Evolutionary conservation across 2,797 vertebrate genomes (phyloP), one percentile per base, ranked within the genome.

Genomic region (Bradypodion ventrale): DNA sequence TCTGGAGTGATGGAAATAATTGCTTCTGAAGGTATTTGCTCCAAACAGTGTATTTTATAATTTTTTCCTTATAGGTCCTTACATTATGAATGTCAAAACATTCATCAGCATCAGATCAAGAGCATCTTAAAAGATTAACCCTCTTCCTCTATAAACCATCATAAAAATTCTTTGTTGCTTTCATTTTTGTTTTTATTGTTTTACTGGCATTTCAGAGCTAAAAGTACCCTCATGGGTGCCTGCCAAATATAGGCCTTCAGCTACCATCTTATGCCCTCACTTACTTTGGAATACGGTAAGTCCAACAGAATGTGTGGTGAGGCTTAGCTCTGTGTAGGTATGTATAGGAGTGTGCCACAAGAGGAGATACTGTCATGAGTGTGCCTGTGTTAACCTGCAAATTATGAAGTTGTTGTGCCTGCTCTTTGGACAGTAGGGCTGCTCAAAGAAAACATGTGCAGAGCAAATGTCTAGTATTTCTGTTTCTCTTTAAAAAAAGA

Each of bases 1-100:
- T 87, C 90, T 85, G 78, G 80, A 88, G 90, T 13, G 1, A 72
- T 78, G 59, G 83, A 93, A 88, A 76, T 87, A 66, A 87, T 94
- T 25, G 32, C 52, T 85, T 62, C 84, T 19, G 78, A 87, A 89
- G 73, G 65, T 90, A 80, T 81, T 80, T 88, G 42, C 77, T 83
- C n/a, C 32, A 27, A 82, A 40, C 5, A 80, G 5, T 78, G 65
- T 65, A 1, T 92, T 56, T 76, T 49, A 60, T 44, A 63, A 4
- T 37, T 32, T 4, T 68, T 78, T n/a, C 16, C 27, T 59, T 68
- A 42, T 42, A 59, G n/a, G 12, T 52, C 12, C 29, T 75, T 56
- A 44, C 4, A 32, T 77, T 63, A 16, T 2, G 2, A 0, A 0
- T 9, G 63, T 65, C 85, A 25, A 68, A 52, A 52, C 80, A 1